Conservation (phyloP, 1,140 invertebrate genomes). For the Uloborus diversus region DNA sequence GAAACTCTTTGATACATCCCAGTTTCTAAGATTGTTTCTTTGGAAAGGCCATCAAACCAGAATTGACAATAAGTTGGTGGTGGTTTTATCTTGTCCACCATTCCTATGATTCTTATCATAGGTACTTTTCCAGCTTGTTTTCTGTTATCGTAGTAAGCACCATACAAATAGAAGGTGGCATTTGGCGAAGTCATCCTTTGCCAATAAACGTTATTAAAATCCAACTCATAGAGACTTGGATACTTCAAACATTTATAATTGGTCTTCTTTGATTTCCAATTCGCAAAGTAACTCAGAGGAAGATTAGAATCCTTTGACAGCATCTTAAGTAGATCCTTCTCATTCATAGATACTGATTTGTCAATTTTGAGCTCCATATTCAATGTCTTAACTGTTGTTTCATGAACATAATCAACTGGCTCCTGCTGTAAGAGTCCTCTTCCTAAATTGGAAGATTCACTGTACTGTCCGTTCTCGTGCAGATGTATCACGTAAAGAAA, state of each 20-base stretch:
- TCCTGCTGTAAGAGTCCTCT: not conserved
- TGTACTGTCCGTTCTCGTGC: too few relatives aligned
- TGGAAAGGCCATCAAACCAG: slow-evolving; percentile 77
- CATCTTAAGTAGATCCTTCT: slow-evolving; percentile 79
- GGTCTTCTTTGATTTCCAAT: slow-evolving; percentile 50
- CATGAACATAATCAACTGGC: not conserved
- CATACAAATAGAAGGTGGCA: slow-evolving; percentile 88
- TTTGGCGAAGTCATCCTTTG: slow-evolving; percentile 76
- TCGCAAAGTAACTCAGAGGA: slow-evolving; percentile 41
- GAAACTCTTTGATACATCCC: slow-evolving; percentile 76
- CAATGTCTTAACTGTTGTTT: not conserved
- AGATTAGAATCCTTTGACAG: slow-evolving; percentile 63
- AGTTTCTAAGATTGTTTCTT: slow-evolving; percentile 78
- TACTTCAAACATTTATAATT: slow-evolving; percentile 77
- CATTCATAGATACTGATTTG: slow-evolving; percentile 60
- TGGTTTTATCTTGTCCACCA: slow-evolving; percentile 89
- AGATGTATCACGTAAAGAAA: too few relatives aligned
- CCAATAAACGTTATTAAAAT: slow-evolving; percentile 93
- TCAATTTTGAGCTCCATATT: not conserved
- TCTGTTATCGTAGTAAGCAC: slow-evolving; percentile 86
- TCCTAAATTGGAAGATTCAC: too few relatives aligned
- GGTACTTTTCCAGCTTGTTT: slow-evolving; percentile 79
- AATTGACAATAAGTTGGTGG: slow-evolving; percentile 84
- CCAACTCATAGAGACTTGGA: slow-evolving; percentile 76
- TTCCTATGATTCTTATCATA: slow-evolving; percentile 82